A percentile compares a stretch with the other conserved stretches of the same genome.
Evolutionary conservation across 92 coral and sea anemone species (phyloP).

Genomic region (Meandrina meandrites): DNA sequence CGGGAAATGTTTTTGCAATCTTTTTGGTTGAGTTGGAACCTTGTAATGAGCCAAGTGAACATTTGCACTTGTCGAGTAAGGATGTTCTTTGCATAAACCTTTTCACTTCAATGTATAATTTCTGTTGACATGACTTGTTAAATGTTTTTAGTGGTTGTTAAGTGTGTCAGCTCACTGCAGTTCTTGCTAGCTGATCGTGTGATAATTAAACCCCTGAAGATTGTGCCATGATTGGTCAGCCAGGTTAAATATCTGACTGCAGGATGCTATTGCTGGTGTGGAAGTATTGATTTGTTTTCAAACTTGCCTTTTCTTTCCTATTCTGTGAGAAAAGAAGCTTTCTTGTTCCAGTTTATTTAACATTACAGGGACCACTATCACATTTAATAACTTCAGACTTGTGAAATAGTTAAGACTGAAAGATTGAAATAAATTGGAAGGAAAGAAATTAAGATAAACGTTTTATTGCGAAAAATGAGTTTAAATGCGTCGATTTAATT

Average conservation of each 20-base stretch:
- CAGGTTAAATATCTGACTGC: not conserved
- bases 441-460: no score
- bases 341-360: not conserved
- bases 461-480: not conserved
- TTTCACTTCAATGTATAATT: not conserved
- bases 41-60: no score
- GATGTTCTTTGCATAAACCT: not conserved
- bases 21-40: no score
- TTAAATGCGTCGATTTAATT: no score
- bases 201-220: not conserved
- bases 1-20: no score
- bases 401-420: no score
- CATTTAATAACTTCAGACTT: not conserved
- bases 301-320: not conserved
- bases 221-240: not conserved
- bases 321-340: not conserved
- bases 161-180: not conserved
- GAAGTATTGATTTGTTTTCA: not conserved
- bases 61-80: not conserved
- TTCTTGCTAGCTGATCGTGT: not conserved
- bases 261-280: not conserved
- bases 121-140: not conserved
- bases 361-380: not conserved
- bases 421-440: not conserved
- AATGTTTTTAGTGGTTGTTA: not conserved